phyloP scores from a whole-genome alignment of 2,113 vertebrate genomes.

The Sula dactylatra region DNA sequence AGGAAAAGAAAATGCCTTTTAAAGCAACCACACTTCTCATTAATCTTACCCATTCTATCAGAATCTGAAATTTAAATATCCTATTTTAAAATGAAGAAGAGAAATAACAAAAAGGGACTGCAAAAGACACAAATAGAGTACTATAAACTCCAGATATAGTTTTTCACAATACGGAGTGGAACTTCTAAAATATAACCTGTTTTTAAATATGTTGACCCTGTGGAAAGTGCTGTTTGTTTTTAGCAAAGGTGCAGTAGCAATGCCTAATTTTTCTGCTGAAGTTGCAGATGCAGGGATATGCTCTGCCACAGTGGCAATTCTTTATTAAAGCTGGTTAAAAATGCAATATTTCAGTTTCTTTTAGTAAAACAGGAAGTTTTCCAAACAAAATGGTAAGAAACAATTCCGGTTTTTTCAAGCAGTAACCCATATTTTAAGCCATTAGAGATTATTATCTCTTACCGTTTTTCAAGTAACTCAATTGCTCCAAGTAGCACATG shows the following conservation, averaged over 20 bases:
- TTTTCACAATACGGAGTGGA: not conserved
- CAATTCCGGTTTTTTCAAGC: not conserved
- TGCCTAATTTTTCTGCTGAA: not conserved
- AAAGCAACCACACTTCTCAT: not conserved
- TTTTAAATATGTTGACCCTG: not conserved
- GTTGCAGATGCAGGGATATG: not conserved
- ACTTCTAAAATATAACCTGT: not conserved
- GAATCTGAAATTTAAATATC: not conserved
- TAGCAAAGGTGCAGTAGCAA: not conserved
- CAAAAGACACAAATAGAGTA: not conserved
- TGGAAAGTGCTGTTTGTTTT: not conserved
- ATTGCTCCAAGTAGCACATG: not conserved
- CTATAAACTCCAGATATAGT: not conserved
- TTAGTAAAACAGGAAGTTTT: not conserved
- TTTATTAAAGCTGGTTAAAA: not conserved
- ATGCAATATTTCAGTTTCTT: not conserved
- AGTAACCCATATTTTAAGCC: not conserved
- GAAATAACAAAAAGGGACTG: not conserved
- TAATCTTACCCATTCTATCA: not conserved
- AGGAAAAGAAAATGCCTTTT: not conserved
- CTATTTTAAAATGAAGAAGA: not conserved
- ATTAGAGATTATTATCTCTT: not conserved
- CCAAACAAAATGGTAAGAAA: not conserved
- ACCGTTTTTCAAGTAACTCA: not conserved
- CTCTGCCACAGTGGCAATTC: not conserved